phyloP scores from a whole-genome alignment of 2,797 vertebrate genomes.

The Chelon labrosus region DNA sequence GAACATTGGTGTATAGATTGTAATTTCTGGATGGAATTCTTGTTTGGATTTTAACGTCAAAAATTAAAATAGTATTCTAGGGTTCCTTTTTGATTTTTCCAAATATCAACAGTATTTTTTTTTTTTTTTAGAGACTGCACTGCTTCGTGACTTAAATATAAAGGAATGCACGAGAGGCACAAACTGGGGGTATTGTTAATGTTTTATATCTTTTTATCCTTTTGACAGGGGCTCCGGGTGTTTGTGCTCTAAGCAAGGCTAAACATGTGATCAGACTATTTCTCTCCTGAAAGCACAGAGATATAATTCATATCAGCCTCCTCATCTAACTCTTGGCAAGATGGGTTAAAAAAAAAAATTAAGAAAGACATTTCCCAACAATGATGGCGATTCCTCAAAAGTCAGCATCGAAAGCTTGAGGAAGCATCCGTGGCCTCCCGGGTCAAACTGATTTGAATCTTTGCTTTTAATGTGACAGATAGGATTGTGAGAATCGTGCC shows the following conservation, averaged over 20 bases:
- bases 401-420: slow-evolving; percentile 1
- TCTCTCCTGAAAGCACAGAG: slow-evolving; percentile 6
- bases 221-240: background rate
- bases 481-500: slow-evolving; percentile 9
- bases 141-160: slow-evolving; percentile 7
- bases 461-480: slow-evolving; percentile 37
- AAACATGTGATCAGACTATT: slow-evolving; percentile 2
- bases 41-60: no score
- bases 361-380: background rate
- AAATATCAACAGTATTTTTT: slow-evolving; percentile 19
- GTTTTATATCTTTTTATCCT: slow-evolving; percentile 4
- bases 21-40: no score
- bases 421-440: slow-evolving; percentile 1
- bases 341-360: background rate
- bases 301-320: slow-evolving; percentile 6
- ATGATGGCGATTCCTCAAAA: background rate
- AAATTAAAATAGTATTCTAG: no score
- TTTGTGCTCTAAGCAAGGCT: background rate
- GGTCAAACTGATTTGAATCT: slow-evolving; percentile 35
- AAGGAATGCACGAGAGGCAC: slow-evolving; percentile 7
- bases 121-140: slow-evolving; percentile 1
- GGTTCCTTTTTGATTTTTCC: background rate
- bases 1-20: no score
- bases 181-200: background rate
- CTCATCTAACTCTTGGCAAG: slow-evolving; percentile 5